A percentile compares a stretch with the other conserved stretches of the same genome.
phyloP scores from a whole-genome alignment of 2,888 invertebrate species.

The Xestoiulus laeticollis region DNA sequence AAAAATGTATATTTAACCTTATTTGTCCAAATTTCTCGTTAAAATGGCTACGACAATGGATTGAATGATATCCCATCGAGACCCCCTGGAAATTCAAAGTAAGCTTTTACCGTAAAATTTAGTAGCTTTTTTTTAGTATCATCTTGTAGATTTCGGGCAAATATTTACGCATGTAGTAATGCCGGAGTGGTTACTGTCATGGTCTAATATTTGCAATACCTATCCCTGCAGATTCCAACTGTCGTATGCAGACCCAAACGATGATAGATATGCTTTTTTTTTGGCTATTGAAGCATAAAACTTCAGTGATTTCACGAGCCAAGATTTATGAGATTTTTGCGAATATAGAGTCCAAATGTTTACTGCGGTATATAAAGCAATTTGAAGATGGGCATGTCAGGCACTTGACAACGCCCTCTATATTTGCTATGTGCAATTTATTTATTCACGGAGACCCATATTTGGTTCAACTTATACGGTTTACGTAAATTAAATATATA shows the following conservation, averaged over 20 bases:
- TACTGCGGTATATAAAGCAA: slow-evolving; percentile 24
- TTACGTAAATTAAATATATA: slow-evolving; percentile 33
- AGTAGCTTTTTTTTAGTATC: neutral
- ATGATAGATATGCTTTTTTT: slow-evolving; percentile 39
- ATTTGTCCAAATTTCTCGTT: too few species aligned
- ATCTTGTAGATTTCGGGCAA: neutral
- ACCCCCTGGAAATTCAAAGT: neutral
- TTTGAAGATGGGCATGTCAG: neutral
- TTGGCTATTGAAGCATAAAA: slow-evolving; percentile 25
- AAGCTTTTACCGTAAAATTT: neutral
- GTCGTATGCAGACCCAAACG: neutral
- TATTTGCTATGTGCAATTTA: neutral
- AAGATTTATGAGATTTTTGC: slow-evolving; percentile 34
- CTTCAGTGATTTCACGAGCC: slow-evolving; percentile 31
- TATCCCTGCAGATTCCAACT: neutral
- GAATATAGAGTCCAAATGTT: neutral
- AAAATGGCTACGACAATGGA: too few species aligned
- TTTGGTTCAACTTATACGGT: neutral
- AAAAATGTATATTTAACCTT: too few species aligned
- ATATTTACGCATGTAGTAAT: slow-evolving; percentile 30
- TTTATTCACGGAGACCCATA: neutral
- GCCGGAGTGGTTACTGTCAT: slow-evolving; percentile 14
- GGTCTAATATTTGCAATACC: neutral
- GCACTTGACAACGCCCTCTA: slow-evolving; percentile 14
- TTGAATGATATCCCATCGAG: neutral